These are phyloP conservation scores for Psix sp. DNA, from an alignment of 1,140 invertebrate species.

Conservation along the genomic window DNA sequence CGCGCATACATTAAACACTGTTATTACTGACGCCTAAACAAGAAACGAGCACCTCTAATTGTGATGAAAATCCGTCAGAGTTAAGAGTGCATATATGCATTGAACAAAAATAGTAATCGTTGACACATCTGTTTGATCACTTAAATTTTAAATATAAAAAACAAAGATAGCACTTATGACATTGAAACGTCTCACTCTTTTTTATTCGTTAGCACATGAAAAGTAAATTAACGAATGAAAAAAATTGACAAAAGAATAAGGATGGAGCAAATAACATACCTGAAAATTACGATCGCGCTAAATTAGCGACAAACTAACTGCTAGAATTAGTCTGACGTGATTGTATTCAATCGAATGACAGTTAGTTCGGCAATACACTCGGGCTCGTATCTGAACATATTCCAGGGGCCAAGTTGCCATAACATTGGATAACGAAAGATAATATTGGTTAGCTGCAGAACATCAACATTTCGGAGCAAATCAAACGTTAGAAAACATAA, in stretches of 20 bases:
- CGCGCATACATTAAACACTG: neutral
- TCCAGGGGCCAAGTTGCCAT: constrained; percentile 6
- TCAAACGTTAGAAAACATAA: constrained; percentile 13
- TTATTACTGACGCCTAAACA: no score
- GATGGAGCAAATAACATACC: neutral
- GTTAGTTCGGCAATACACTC: constrained; percentile 5
- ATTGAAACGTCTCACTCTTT: constrained; percentile 9
- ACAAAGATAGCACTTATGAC: constrained; percentile 12
- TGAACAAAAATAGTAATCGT: constrained; percentile 15
- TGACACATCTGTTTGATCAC: constrained; percentile 2
- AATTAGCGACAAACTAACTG: constrained; percentile 3
- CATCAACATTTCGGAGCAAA: neutral
- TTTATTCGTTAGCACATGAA: neutral
- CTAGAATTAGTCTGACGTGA: constrained; percentile 5
- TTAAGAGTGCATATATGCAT: neutral
- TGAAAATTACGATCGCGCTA: constrained; percentile 7
- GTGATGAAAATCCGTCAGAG: neutral
- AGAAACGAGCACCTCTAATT: constrained; percentile 19
- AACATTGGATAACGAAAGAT: constrained; percentile 7
- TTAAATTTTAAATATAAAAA: constrained; percentile 23
- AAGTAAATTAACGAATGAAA: neutral
- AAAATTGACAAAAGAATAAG: neutral
- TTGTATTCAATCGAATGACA: constrained; percentile 22
- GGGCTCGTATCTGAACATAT: constrained; percentile 14
- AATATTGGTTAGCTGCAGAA: neutral